A percentile compares a stretch with the other conserved stretches of the same genome.
Evolutionary conservation across 2,888 invertebrate genomes (phyloP).

Genomic region (Gisinianus flammeolus): DNA sequence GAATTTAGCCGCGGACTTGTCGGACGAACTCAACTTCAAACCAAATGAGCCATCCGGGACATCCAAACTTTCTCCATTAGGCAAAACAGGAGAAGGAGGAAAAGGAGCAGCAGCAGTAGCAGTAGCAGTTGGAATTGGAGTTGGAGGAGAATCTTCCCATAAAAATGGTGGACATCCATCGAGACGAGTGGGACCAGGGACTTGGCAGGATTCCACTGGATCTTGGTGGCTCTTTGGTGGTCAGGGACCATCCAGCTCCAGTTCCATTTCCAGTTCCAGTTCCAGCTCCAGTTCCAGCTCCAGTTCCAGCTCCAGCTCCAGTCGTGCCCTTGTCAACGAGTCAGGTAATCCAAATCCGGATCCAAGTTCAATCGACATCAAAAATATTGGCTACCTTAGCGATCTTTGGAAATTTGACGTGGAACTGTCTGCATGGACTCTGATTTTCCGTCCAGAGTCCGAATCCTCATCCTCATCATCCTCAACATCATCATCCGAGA

Average conservation of each 20-base stretch:
- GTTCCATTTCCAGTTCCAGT: not conserved
- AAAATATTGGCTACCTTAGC: constrained; percentile 13
- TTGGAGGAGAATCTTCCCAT: not conserved
- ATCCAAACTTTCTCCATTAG: constrained; percentile 32
- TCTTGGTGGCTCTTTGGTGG: constrained; percentile 59
- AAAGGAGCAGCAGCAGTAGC: not conserved
- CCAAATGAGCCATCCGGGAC: constrained; percentile 37
- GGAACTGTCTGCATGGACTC: constrained; percentile 44
- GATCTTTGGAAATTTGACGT: constrained; percentile 50
- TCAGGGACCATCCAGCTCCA: constrained; percentile 34
- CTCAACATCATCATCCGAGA: not conserved
- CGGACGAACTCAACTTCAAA: not conserved
- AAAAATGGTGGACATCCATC: constrained; percentile 30
- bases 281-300: not conserved
- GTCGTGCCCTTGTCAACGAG: too few relatives aligned
- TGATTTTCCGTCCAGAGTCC: constrained; percentile 48
- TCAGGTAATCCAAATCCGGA: not conserved
- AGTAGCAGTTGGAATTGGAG: not conserved
- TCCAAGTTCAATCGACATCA: not conserved
- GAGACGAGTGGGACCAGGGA: constrained; percentile 48
- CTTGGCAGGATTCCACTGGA: constrained; percentile 49
- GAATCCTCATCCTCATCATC: constrained; percentile 45
- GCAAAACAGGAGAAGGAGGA: constrained; percentile 15
- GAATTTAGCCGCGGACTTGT: not conserved
- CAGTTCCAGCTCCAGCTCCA: not conserved